These are phyloP conservation scores for Rhysida immarginata DNA, from an alignment of 1,140 invertebrate species.

Conservation along the genomic window DNA sequence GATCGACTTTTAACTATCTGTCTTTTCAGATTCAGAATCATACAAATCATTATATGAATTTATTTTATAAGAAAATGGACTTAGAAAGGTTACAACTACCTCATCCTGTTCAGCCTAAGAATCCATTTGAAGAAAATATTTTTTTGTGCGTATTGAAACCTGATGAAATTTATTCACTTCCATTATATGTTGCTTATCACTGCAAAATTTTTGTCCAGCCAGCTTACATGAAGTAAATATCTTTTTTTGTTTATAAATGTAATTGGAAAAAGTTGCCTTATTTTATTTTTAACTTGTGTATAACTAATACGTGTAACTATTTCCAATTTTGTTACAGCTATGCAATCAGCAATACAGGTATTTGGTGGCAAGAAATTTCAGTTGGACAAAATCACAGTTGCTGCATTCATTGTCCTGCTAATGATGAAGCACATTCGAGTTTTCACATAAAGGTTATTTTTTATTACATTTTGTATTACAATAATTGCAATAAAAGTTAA, in stretches of 20 bases:
- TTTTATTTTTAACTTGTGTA: background rate
- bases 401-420: constrained; percentile 24
- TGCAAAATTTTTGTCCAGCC: constrained; percentile 57
- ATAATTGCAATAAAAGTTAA: background rate
- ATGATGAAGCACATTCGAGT: constrained; percentile 20
- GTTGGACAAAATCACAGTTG: constrained; percentile 34
- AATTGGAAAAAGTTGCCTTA: background rate
- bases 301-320: background rate
- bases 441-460: constrained; percentile 27
- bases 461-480: background rate
- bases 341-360: constrained; percentile 46
- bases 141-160: constrained; percentile 53
- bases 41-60: constrained; percentile 52
- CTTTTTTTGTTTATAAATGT: background rate
- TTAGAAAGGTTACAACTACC: constrained; percentile 42
- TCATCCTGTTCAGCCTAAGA: constrained; percentile 46
- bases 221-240: constrained; percentile 50
- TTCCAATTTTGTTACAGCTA: constrained; percentile 31
- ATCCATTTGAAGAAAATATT: constrained; percentile 59
- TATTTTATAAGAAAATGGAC: constrained; percentile 53
- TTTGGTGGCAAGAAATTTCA: constrained; percentile 66
- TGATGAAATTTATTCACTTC: constrained; percentile 54
- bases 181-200: constrained; percentile 62
- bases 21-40: constrained; percentile 54
- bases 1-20: constrained; percentile 12